These are phyloP conservation scores for Eubucco bourcierii DNA, from an alignment of 2,113 vertebrate genomes.

Conservation along the genomic window DNA sequence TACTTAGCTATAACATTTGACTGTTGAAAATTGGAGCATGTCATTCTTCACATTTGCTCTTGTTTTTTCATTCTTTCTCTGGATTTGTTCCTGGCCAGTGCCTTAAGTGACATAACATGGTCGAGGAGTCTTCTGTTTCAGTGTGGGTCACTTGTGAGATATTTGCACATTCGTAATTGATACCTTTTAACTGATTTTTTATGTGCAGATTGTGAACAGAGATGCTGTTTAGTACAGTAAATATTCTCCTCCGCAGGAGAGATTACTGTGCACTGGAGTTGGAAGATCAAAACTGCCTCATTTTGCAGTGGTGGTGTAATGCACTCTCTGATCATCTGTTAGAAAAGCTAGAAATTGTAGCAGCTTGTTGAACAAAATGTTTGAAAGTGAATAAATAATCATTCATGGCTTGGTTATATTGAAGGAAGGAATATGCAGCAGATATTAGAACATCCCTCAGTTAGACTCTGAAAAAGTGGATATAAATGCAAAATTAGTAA, in stretches of 20 bases:
- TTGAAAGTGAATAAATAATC: not conserved
- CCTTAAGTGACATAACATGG: accelerated
- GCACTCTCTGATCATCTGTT: not conserved
- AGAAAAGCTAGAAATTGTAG: not conserved
- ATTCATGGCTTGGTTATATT: not conserved
- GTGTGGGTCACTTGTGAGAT: not conserved
- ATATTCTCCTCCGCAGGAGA: not conserved
- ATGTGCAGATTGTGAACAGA: not conserved
- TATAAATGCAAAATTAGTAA: not conserved
- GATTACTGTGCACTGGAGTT: not conserved
- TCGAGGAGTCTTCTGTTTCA: not conserved
- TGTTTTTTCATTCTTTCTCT: not conserved
- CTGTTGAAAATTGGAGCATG: not conserved
- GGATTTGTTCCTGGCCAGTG: not conserved
- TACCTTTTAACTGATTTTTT: not conserved
- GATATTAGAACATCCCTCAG: not conserved
- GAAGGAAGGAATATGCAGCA: not conserved
- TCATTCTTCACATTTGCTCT: accelerated
- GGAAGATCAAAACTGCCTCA: not conserved
- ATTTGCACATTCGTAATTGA: not conserved
- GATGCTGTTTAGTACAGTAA: not conserved
- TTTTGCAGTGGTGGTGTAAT: not conserved
- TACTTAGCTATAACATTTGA: not conserved
- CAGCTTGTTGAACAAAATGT: not conserved
- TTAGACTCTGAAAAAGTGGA: not conserved